Evolutionary conservation across 2,113 vertebrate genomes (phyloP).

Genomic region (Callionymus lyra): DNA sequence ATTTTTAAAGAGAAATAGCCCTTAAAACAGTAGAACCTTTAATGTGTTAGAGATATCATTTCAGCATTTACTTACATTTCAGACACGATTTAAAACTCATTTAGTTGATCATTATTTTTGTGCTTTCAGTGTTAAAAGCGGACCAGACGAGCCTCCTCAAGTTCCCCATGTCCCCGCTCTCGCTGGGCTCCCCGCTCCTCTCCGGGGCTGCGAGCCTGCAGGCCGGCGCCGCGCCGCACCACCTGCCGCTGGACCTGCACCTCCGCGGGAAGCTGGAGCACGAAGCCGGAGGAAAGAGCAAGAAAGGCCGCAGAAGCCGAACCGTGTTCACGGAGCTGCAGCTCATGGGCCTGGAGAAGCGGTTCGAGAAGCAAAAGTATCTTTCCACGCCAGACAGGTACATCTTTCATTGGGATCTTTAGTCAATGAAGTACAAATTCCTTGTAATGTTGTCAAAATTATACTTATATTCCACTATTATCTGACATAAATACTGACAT

Average conservation of each 20-base stretch:
- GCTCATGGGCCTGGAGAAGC: slow-evolving; percentile 96
- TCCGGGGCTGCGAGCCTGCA: slow-evolving; percentile 77
- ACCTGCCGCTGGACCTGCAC: slow-evolving; percentile 90
- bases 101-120: too few relatives aligned
- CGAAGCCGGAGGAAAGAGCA: slow-evolving; percentile 75
- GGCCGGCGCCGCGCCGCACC: slow-evolving; percentile 67
- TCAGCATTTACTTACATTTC: too few relatives aligned
- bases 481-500: too few relatives aligned
- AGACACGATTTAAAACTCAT: too few relatives aligned
- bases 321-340: slow-evolving; percentile 97
- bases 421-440: too few relatives aligned
- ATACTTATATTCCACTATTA: too few relatives aligned
- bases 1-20: too few relatives aligned
- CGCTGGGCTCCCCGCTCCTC: slow-evolving; percentile 74
- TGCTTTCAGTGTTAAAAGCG: slow-evolving; percentile 73
- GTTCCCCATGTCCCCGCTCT: slow-evolving; percentile 84
- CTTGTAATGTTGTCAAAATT: too few relatives aligned
- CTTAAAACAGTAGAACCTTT: too few relatives aligned
- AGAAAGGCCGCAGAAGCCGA: slow-evolving; percentile 93
- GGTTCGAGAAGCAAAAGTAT: slow-evolving; percentile 98
- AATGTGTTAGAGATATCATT: too few relatives aligned
- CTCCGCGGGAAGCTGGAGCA: slow-evolving; percentile 89
- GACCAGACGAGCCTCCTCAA: slow-evolving; percentile 88
- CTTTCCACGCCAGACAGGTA: slow-evolving; percentile 97
- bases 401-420: too few relatives aligned